A percentile compares a stretch with the other conserved stretches of the same genome.
phyloP scores from a whole-genome alignment of 2,797 vertebrate species.

The Amphiprion clarkii region DNA sequence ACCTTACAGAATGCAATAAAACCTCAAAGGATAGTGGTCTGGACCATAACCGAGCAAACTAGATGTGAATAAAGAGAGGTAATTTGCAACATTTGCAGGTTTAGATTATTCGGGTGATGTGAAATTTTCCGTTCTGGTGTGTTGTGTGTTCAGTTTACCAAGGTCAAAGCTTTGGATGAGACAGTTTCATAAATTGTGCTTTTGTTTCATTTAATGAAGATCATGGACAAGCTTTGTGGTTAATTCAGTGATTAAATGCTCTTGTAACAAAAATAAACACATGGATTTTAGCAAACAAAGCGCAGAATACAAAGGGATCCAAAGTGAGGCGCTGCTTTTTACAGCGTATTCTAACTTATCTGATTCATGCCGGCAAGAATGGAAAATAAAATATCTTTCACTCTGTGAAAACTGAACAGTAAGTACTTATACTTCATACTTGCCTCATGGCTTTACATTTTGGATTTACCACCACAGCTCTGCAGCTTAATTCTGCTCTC shows the following conservation, averaged over 20 bases:
- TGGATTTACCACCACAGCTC: constrained; percentile 67
- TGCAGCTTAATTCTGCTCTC: constrained; percentile 72
- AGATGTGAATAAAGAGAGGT: constrained; percentile 15
- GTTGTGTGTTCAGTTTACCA: constrained; percentile 9
- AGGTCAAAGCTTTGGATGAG: constrained; percentile 18
- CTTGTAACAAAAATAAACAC: constrained; percentile 56
- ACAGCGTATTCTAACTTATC: constrained; percentile 26
- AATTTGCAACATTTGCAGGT: not conserved
- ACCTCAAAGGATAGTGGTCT: constrained; percentile 30
- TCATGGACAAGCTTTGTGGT: constrained; percentile 49
- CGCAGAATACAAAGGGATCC: not conserved
- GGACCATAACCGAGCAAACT: constrained; percentile 18
- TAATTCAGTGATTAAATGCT: constrained; percentile 48
- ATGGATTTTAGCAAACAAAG: constrained; percentile 44
- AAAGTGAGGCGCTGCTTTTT: constrained; percentile 35
- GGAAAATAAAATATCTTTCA: constrained; percentile 9
- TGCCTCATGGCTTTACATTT: constrained; percentile 70
- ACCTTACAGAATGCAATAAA: constrained; percentile 50
- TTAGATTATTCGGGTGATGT: constrained; percentile 6
- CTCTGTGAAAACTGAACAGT: constrained; percentile 44
- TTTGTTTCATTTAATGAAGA: constrained; percentile 57
- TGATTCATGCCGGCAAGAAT: constrained; percentile 39
- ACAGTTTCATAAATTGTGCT: constrained; percentile 48
- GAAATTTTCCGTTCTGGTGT: constrained; percentile 14
- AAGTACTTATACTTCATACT: constrained; percentile 47